A percentile compares a stretch with the other conserved stretches of the same genome.
Conservation (phyloP, 1,140 invertebrate genomes). For the Lethrus apterus region DNA sequence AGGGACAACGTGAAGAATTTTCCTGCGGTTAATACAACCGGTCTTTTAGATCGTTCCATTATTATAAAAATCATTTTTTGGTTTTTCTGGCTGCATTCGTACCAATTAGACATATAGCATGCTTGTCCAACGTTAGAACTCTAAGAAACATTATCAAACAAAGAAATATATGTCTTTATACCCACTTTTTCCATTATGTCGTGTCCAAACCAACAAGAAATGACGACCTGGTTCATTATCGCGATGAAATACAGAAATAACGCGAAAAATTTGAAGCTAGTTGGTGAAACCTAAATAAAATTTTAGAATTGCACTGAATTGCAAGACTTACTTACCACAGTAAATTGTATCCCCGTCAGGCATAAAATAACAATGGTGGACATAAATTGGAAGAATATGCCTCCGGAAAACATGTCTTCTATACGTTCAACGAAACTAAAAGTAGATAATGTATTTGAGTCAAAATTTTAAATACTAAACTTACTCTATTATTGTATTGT, state of each 20-base stretch:
- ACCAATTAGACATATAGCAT: background rate
- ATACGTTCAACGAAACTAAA: conserved; percentile 21
- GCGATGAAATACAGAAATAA: too few relatives aligned
- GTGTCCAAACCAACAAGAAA: conserved; percentile 2
- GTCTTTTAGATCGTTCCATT: conserved; percentile 5
- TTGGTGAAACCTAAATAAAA: conserved; percentile 5
- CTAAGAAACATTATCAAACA: background rate
- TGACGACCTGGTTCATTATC: background rate
- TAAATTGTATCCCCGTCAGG: conserved; percentile 27
- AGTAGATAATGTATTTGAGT: conserved; percentile 12
- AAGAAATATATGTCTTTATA: background rate
- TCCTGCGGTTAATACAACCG: background rate
- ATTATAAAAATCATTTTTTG: background rate
- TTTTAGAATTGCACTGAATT: conserved; percentile 1
- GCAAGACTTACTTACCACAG: conserved; percentile 24
- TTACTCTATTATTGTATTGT: conserved; percentile 19
- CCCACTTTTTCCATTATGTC: background rate
- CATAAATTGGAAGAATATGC: conserved; percentile 29
- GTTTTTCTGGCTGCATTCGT: background rate
- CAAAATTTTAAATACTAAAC: background rate
- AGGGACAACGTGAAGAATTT: background rate
- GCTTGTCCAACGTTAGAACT: background rate
- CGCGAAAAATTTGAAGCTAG: too few relatives aligned
- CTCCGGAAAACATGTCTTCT: conserved; percentile 24
- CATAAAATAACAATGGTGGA: conserved; percentile 27